Percentiles rank a stretch among this genome's conserved stretches.
phyloP scores from a whole-genome alignment of 2,888 invertebrate species.

The Noctua pronuba region DNA sequence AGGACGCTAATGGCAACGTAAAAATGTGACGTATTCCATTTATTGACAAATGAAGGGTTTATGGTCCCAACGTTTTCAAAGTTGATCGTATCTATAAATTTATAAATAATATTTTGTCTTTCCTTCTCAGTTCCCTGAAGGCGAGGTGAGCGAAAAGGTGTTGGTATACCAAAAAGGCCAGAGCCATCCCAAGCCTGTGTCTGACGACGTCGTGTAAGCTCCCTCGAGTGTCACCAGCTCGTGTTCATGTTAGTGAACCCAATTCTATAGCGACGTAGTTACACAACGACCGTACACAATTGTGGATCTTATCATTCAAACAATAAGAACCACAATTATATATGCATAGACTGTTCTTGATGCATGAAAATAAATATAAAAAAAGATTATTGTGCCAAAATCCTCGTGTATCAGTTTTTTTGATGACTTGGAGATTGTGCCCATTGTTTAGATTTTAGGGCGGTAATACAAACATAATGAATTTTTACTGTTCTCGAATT shows the following conservation, averaged over 20 bases:
- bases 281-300: constrained; percentile 14
- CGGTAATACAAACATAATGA: neutral
- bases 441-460: neutral
- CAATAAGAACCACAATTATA: constrained; percentile 35
- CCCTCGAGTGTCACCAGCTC: neutral
- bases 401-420: neutral
- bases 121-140: constrained; percentile 82
- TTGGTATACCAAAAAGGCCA: constrained; percentile 80
- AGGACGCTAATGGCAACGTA: no score
- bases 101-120: neutral
- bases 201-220: constrained; percentile 75
- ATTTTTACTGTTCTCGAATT: neutral
- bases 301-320: constrained; percentile 21
- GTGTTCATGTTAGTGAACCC: constrained; percentile 59
- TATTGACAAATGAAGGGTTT: neutral
- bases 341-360: constrained; percentile 55
- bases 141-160: constrained; percentile 84
- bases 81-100: no score
- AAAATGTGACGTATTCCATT: neutral
- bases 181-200: constrained; percentile 63
- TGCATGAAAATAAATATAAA: neutral
- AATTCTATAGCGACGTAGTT: constrained; percentile 45
- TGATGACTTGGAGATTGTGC: constrained; percentile 14
- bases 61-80: neutral
- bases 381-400: constrained; percentile 35